Conservation (phyloP, 2,113 vertebrate species). For the Donacobius atricapilla region DNA sequence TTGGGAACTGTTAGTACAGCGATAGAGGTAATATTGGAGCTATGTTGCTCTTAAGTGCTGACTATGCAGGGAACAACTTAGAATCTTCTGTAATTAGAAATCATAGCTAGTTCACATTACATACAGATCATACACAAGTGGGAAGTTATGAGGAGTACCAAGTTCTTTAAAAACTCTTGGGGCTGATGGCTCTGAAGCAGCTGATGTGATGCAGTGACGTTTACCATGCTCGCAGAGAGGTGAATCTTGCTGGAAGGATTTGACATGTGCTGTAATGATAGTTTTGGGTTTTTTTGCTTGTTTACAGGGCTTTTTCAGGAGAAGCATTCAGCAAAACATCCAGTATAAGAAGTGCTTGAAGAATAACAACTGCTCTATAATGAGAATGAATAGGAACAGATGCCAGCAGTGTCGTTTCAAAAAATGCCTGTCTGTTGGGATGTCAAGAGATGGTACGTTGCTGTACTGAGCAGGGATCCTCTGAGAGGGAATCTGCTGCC, state of each 20-base stretch:
- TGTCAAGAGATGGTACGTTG: constrained; percentile 95
- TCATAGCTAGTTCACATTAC: neutral
- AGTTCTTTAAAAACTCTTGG: neutral
- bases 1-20: neutral
- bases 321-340: constrained; percentile 99
- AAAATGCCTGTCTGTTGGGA: constrained; percentile 95
- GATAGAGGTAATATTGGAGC: neutral
- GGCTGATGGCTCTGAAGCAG: neutral
- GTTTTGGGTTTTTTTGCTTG: neutral
- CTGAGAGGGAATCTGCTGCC: neutral
- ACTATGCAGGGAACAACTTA: neutral
- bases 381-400: constrained; percentile 96
- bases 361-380: constrained; percentile 95
- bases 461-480: neutral
- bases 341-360: constrained; percentile 99
- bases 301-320: constrained; percentile 92
- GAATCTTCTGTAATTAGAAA: neutral
- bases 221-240: neutral
- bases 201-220: neutral
- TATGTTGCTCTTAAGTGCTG: neutral
- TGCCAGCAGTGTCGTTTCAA: constrained; percentile 98
- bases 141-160: neutral
- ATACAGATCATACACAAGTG: neutral
- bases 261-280: neutral
- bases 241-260: neutral